phyloP scores from a whole-genome alignment of 2,888 invertebrate genomes.

The Theodoxus fluviatilis region DNA sequence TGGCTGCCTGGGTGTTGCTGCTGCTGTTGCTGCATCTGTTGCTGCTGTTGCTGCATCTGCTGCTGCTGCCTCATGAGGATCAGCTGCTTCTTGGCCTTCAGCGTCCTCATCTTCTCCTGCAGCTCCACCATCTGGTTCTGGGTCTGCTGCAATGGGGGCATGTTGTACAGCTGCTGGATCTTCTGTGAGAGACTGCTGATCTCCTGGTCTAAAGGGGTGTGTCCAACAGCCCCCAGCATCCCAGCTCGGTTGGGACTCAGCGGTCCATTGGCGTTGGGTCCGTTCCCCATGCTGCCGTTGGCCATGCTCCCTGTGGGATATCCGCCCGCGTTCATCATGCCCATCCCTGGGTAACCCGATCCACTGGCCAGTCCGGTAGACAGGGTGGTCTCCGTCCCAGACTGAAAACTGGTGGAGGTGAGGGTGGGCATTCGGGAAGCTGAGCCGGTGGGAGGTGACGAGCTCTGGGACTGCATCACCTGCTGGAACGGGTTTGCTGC shows the following conservation, averaged over 20 bases:
- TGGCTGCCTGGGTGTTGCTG: constrained; percentile 29
- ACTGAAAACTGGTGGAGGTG: too few species aligned
- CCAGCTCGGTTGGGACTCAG: constrained; percentile 40
- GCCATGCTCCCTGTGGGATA: constrained; percentile 33
- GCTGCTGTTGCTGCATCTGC: constrained; percentile 34
- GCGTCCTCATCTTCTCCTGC: constrained; percentile 54
- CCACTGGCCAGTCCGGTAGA: too few species aligned
- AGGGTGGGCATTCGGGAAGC: too few species aligned
- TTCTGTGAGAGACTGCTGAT: constrained; percentile 56
- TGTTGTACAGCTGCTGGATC: constrained; percentile 54
- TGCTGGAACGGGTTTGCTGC: constrained; percentile 38
- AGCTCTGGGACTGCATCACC: constrained; percentile 36
- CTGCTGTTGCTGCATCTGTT: constrained; percentile 28
- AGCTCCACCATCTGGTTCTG: constrained; percentile 60
- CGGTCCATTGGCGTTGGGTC: constrained; percentile 32
- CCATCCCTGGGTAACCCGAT: too few species aligned
- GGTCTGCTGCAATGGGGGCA: constrained; percentile 57
- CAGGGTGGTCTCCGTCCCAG: too few species aligned
- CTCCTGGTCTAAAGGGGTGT: constrained; percentile 40
- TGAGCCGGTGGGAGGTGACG: too few species aligned
- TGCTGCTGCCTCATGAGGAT: constrained; percentile 46
- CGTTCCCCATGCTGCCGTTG: constrained; percentile 8
- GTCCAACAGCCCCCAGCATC: constrained; percentile 20
- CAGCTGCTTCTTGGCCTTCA: constrained; percentile 55
- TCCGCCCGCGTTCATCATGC: too few species aligned